phyloP scores from a whole-genome alignment of 2,113 vertebrate species.

The Carollia perspicillata region DNA sequence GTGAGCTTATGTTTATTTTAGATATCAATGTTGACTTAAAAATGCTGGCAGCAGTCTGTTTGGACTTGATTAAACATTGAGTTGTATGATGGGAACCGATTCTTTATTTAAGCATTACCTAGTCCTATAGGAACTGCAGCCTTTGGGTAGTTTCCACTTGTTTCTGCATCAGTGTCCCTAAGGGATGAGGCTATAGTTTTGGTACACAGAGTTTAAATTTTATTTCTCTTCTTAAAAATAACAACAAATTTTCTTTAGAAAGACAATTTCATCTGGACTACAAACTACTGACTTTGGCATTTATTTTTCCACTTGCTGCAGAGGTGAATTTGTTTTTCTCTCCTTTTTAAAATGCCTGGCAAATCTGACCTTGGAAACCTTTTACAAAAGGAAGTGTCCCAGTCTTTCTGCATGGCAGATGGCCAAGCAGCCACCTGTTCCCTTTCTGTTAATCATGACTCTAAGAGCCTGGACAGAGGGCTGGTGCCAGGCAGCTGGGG shows the following conservation, averaged over 20 bases:
- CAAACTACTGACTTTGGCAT: background rate
- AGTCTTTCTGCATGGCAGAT: background rate
- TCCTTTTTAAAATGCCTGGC: background rate
- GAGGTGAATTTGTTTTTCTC: background rate
- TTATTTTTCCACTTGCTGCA: background rate
- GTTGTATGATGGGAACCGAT: slow-evolving; percentile 63
- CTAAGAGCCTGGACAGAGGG: background rate
- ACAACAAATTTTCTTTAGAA: background rate
- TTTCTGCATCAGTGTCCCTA: slow-evolving; percentile 29
- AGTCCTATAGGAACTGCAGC: slow-evolving; percentile 73
- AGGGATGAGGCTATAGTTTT: background rate
- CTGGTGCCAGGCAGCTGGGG: slow-evolving; percentile 28
- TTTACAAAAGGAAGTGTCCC: background rate
- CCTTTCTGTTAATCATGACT: background rate
- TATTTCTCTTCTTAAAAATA: slow-evolving; percentile 35
- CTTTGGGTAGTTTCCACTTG: slow-evolving; percentile 77
- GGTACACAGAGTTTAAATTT: background rate
- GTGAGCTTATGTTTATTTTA: slow-evolving; percentile 85
- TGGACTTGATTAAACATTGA: slow-evolving; percentile 69
- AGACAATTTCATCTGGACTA: background rate
- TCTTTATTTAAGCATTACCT: slow-evolving; percentile 63
- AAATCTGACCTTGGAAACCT: background rate
- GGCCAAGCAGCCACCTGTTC: background rate
- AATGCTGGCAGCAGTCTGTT: slow-evolving; percentile 73
- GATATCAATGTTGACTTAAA: slow-evolving; percentile 85